Evolutionary conservation across 2,797 vertebrate genomes (phyloP).

Genomic region (Poecile montanus): DNA sequence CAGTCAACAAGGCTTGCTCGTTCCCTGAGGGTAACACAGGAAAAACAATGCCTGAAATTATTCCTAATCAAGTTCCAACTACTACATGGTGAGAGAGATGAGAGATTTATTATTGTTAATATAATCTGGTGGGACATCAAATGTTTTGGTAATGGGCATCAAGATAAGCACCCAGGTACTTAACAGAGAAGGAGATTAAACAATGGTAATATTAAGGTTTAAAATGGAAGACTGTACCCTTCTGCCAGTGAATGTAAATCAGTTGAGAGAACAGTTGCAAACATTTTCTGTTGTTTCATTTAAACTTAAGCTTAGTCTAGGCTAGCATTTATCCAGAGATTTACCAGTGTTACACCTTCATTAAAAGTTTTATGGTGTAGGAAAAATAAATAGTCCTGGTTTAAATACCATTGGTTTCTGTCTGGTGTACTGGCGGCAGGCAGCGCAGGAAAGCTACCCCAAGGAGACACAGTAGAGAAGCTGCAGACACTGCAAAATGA

Average conservation of each 20-base stretch:
- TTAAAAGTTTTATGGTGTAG: background rate
- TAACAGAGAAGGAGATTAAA: background rate
- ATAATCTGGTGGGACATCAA: background rate
- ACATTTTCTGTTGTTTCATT: background rate
- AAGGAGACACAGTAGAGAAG: background rate
- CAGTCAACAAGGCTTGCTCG: background rate
- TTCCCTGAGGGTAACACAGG: background rate
- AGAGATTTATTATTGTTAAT: slow-evolving; percentile 1
- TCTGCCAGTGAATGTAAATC: background rate
- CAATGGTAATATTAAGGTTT: background rate
- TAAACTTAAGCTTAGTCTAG: background rate
- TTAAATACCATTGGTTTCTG: background rate
- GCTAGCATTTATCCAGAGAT: background rate
- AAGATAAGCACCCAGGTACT: background rate
- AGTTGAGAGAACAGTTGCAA: background rate
- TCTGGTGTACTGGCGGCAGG: background rate
- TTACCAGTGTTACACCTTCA: background rate
- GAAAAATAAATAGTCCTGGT: background rate
- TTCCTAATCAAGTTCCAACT: background rate
- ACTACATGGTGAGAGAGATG: background rate
- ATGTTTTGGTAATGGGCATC: background rate
- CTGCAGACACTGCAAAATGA: background rate
- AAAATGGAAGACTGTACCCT: background rate
- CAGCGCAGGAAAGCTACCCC: background rate
- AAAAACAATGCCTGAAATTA: background rate